These are phyloP conservation scores for Andrena flavipes DNA, from an alignment of 2,888 invertebrate species.

Conservation along the genomic window DNA sequence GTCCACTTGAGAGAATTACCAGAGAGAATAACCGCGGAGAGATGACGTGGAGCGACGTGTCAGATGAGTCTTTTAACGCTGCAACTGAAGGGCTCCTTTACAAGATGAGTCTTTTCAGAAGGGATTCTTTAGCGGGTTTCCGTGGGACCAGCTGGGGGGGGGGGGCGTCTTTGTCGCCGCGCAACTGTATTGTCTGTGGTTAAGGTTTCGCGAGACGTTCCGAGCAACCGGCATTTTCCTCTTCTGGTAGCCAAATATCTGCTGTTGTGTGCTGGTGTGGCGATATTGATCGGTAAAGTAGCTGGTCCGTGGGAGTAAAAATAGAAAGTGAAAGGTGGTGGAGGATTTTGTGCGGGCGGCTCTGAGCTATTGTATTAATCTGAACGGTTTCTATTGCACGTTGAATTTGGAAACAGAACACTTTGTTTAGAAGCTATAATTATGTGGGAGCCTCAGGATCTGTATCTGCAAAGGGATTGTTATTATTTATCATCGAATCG, in stretches of 20 bases:
- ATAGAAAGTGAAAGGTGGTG: too few species aligned
- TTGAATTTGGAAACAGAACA: too few species aligned
- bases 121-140: conserved; percentile 5
- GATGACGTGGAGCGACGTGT: conserved; percentile 11
- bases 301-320: too few species aligned
- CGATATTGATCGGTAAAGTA: too few species aligned
- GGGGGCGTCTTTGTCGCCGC: not conserved
- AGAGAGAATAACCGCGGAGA: conserved; percentile 9
- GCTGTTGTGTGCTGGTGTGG: too few species aligned
- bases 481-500: too few species aligned
- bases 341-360: too few species aligned
- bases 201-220: not conserved
- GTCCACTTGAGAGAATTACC: conserved; percentile 54
- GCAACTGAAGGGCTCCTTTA: conserved; percentile 37
- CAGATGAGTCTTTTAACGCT: conserved; percentile 39
- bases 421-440: too few species aligned
- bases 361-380: too few species aligned
- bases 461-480: too few species aligned
- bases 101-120: conserved; percentile 45
- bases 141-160: not conserved
- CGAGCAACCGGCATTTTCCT: not conserved
- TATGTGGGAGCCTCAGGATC: too few species aligned
- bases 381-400: too few species aligned
- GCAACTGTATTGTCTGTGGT: not conserved
- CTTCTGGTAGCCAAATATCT: not conserved